Conservation (phyloP, 2,113 vertebrate genomes). For the Heterochromis multidens region DNA sequence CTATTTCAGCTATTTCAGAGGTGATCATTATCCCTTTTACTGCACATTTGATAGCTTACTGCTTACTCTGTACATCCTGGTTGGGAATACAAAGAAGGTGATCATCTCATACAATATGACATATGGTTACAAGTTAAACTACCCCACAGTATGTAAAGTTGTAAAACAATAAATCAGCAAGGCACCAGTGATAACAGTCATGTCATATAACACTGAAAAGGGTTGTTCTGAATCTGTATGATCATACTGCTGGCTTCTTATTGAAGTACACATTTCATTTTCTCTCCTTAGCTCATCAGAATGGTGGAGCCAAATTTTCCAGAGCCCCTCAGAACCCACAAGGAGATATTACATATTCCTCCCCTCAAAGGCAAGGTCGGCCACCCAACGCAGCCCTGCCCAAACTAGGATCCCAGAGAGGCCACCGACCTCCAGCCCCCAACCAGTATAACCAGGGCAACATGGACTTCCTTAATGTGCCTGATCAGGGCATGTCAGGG, state of each 20-base stretch:
- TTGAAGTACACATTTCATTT: not conserved
- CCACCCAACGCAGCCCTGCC: slow-evolving; percentile 70
- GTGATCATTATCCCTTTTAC: not conserved
- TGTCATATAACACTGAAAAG: fast-evolving
- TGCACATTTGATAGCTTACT: not conserved
- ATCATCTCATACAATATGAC: fast-evolving
- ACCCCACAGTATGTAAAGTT: not conserved
- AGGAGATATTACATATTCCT: slow-evolving; percentile 61
- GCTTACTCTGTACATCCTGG: not conserved
- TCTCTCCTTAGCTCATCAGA: slow-evolving; percentile 73
- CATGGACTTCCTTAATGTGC: slow-evolving; percentile 93
- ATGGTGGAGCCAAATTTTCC: slow-evolving; percentile 79
- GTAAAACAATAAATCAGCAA: not conserved
- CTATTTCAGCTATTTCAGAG: not conserved
- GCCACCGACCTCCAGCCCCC: slow-evolving; percentile 46
- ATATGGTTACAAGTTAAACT: not conserved
- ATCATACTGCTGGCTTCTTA: not conserved
- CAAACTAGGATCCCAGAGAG: slow-evolving; percentile 60
- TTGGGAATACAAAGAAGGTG: not conserved
- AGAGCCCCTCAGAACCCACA: not conserved
- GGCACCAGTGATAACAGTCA: not conserved
- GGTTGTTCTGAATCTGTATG: not conserved
- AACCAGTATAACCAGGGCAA: slow-evolving; percentile 69
- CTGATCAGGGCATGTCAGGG: slow-evolving; percentile 94
- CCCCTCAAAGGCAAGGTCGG: slow-evolving; percentile 60